A percentile compares a stretch with the other conserved stretches of the same genome.
phyloP scores from a whole-genome alignment of 1,140 invertebrate species.

The Eulimnadia texana region DNA sequence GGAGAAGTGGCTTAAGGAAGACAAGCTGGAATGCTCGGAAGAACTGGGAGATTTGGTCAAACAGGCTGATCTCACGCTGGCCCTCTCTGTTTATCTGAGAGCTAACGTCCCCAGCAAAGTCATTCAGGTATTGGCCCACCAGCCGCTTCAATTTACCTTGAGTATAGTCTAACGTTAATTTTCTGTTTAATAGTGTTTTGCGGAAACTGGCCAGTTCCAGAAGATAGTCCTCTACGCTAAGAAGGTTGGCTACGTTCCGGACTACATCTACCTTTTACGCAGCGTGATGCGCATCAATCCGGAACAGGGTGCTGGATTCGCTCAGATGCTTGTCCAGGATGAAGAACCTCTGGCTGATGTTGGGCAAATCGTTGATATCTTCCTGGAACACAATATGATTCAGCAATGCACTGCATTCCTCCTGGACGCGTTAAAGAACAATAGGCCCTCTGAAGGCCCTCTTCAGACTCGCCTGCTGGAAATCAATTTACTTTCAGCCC shows the following conservation, averaged over 20 bases:
- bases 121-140: conserved; percentile 17
- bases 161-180: neutral
- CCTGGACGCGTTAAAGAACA: conserved; percentile 93
- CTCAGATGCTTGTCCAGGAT: conserved; percentile 92
- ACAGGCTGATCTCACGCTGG: conserved; percentile 84
- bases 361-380: conserved; percentile 96
- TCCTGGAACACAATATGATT: conserved; percentile 98
- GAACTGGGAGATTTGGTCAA: conserved; percentile 95
- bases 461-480: conserved; percentile 92
- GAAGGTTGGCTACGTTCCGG: conserved; percentile 96
- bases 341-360: conserved; percentile 96
- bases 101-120: conserved; percentile 95
- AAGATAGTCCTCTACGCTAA: conserved; percentile 99
- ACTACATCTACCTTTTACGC: conserved; percentile 89
- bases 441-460: conserved; percentile 87
- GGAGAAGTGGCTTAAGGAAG: conserved; percentile 99
- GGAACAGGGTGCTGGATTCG: conserved; percentile 76
- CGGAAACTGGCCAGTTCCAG: conserved; percentile 97
- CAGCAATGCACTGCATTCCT: conserved; percentile 98
- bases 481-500: conserved; percentile 97
- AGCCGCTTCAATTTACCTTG: neutral
- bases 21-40: conserved; percentile 97
- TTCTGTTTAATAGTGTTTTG: conserved; percentile 54
- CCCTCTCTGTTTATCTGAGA: conserved; percentile 89
- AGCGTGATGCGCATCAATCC: conserved; percentile 96